A percentile compares a stretch with the other conserved stretches of the same genome.
Evolutionary conservation across 2,797 vertebrate species (phyloP).

Genomic region (Tauraco hartlaubi): DNA sequence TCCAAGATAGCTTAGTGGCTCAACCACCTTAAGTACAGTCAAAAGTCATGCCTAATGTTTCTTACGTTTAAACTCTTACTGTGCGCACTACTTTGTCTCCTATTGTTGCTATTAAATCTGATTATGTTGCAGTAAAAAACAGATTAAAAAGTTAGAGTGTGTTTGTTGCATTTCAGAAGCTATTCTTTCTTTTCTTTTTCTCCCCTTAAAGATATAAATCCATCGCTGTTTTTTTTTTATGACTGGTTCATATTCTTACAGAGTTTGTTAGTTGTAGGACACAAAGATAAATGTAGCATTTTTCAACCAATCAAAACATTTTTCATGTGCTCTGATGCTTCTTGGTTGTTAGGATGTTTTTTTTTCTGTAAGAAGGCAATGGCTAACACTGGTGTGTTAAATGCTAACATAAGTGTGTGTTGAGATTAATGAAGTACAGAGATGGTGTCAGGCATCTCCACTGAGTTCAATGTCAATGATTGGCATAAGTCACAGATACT

Average conservation of each 20-base stretch:
- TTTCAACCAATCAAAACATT: not conserved
- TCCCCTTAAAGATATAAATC: not conserved
- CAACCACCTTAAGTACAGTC: not conserved
- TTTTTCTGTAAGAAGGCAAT: not conserved
- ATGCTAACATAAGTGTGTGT: conserved; percentile 5
- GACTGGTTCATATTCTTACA: not conserved
- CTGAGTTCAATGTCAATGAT: not conserved
- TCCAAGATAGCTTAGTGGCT: not conserved
- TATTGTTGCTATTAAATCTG: not conserved
- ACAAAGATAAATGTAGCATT: not conserved
- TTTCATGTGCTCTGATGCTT: conserved; percentile 16
- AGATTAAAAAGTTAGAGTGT: not conserved
- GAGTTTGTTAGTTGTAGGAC: not conserved
- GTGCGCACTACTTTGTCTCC: not conserved
- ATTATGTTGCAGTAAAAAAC: not conserved
- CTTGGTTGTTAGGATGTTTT: not conserved
- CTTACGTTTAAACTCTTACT: not conserved
- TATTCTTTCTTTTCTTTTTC: not conserved
- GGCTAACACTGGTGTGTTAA: conserved; percentile 25
- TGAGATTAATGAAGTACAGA: conserved; percentile 36
- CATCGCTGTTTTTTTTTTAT: not conserved
- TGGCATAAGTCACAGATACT: conserved; percentile 2
- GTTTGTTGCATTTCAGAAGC: not conserved
- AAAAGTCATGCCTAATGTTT: not conserved
- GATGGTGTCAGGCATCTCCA: not conserved